Percentiles rank a stretch among this genome's conserved stretches.
Conservation (phyloP, 2,888 invertebrate species). For the Agrochola lychnidis region DNA sequence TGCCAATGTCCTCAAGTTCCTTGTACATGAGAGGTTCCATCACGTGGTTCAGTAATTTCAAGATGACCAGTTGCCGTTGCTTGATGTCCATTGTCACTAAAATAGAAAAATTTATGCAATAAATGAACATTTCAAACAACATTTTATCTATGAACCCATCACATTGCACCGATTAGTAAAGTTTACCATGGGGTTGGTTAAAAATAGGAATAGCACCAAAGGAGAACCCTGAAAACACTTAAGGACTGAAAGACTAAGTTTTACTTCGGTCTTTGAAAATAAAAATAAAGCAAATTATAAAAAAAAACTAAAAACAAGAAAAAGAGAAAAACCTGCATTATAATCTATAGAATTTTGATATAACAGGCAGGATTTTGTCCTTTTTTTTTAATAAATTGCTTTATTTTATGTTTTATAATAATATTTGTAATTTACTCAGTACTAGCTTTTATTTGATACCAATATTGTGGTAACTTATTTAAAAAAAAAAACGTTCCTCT, state of each 20-base stretch:
- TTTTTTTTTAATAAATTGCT: too few relatives aligned
- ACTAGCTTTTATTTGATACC: too few relatives aligned
- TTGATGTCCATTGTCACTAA: conserved; percentile 85
- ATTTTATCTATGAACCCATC: not conserved
- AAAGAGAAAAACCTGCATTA: too few relatives aligned
- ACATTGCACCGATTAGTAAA: not conserved
- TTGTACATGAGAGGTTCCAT: conserved; percentile 87
- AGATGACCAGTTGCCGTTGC: conserved; percentile 85
- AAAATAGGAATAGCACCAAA: not conserved
- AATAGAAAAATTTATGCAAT: too few relatives aligned
- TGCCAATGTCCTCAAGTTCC: conserved; percentile 84
- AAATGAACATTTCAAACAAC: not conserved
- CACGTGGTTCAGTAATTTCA: conserved; percentile 89
- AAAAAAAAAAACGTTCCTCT: too few relatives aligned
- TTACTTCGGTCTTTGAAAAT: not conserved
- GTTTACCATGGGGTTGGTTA: not conserved
- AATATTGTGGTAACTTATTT: too few relatives aligned
- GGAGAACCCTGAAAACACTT: not conserved
- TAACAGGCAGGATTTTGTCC: too few relatives aligned
- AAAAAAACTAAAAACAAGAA: too few relatives aligned
- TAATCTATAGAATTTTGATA: too few relatives aligned
- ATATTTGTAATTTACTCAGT: too few relatives aligned
- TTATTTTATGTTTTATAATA: too few relatives aligned
- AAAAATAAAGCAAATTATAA: too few relatives aligned
- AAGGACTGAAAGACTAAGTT: not conserved